phyloP scores from a whole-genome alignment of 2,888 invertebrate genomes.

The Cenopis cana region DNA sequence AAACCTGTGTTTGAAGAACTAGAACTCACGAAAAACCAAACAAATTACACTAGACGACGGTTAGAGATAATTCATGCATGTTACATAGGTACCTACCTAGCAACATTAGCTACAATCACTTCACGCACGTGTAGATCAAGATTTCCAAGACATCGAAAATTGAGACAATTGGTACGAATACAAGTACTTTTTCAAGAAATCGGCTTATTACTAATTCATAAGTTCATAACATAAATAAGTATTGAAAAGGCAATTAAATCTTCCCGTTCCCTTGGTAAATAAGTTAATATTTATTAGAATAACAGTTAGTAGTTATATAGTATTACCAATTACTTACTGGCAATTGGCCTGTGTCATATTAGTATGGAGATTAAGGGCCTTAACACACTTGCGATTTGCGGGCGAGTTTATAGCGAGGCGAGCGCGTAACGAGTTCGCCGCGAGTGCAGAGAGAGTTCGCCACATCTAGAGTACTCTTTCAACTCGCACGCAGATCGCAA shows the following conservation, averaged over 20 bases:
- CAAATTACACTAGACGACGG: background rate
- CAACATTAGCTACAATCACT: background rate
- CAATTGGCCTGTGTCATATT: background rate
- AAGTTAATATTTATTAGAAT: constrained; percentile 1
- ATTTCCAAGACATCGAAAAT: background rate
- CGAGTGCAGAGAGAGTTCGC: too few species aligned
- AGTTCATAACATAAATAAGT: background rate
- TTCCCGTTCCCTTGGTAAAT: background rate
- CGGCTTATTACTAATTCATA: constrained; percentile 4
- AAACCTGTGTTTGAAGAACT: too few species aligned
- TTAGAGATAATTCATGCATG: background rate
- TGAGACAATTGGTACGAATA: background rate
- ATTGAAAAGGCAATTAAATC: background rate
- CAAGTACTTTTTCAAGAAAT: background rate
- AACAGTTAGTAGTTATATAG: too few species aligned
- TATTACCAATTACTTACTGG: background rate
- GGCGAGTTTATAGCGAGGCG: too few species aligned
- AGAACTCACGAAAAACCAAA: too few species aligned
- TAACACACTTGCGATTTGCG: too few species aligned
- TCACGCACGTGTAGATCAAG: background rate
- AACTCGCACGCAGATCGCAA: too few species aligned
- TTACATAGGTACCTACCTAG: too few species aligned
- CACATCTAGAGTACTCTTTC: too few species aligned
- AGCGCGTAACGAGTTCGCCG: too few species aligned
- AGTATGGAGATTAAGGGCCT: background rate